Base-by-base conservation (phyloP, 1,140 invertebrate genomes). In the Melanaphis sacchari region DNA sequence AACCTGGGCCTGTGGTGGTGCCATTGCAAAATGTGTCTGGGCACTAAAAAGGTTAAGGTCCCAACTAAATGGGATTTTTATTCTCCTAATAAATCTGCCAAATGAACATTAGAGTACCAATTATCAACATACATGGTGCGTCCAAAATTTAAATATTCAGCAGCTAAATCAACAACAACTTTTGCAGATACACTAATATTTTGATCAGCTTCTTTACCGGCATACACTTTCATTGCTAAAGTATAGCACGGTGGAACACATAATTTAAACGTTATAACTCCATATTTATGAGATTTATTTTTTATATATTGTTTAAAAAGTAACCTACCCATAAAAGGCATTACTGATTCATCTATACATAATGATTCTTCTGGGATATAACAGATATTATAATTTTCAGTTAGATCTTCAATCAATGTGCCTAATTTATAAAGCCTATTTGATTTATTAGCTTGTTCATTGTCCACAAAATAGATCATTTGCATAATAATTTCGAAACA, bases 261-360 rank as follows among this genome's bases (percentile, higher is more conserved):
- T 24, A 96, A 93, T 93, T 94, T 95, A 93, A 94, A 95, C 38
- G 95, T 85, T 94, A 95, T 95, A 36, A 95, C 94, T 31, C 95
- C 95, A 94, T 95, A 95, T 93, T 95, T 94, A 49, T 89, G 95
- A 94, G 82, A 94, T 94, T 95, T 95, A 40, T 94, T 94, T 38
- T 95, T 94, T 38, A 95, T 95, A 93, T 95, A 96, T 93, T 95
- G 95, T 82, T 94, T 94, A 90, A 95, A 95, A 43, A 82, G 82
- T 49, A 95, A 49, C 11, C 11, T 49, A 9, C 11, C 46, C 11
- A 49, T 94, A 90, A 95, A 95, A 43, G 59, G 82, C 43, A 95
- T 94, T 36, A 95, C 95, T n/a, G 94, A 94, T 94, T 96, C 95
- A 94, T 96, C 95, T 49, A 95, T 94, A 38, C 94, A 94, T 31